Evolutionary conservation across 2,797 vertebrate genomes (phyloP).

Genomic region (Microctenopoma steveboyesi): DNA sequence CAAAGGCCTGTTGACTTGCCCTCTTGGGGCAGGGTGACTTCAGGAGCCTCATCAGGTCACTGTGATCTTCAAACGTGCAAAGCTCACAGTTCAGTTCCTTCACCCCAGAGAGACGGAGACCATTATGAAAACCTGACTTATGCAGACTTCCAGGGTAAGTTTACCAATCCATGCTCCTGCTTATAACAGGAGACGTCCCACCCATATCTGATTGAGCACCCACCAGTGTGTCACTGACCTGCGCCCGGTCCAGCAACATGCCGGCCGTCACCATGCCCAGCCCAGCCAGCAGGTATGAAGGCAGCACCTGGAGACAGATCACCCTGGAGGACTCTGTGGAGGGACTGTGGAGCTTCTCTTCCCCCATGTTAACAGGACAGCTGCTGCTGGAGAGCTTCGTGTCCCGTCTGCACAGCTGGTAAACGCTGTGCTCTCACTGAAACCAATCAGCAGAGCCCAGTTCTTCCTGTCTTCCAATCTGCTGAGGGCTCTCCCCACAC

Average conservation of each 20-base stretch:
- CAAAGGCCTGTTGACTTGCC: constrained; percentile 15
- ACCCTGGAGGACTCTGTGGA: constrained; percentile 78
- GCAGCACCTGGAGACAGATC: constrained; percentile 86
- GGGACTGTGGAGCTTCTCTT: constrained; percentile 70
- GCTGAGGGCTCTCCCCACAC: constrained; percentile 20
- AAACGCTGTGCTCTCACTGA: constrained; percentile 11
- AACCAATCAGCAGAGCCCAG: constrained; percentile 19
- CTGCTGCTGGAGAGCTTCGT: constrained; percentile 9
- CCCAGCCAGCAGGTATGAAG: constrained; percentile 87
- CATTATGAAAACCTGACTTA: no score
- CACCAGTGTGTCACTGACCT: constrained; percentile 80
- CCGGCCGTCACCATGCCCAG: constrained; percentile 90
- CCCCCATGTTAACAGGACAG: constrained; percentile 46
- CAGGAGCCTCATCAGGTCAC: constrained; percentile 28
- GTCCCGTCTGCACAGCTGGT: constrained; percentile 12
- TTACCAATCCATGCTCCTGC: not conserved
- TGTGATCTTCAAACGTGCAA: constrained; percentile 37
- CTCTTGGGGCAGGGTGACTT: constrained; percentile 14
- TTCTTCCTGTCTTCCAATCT: constrained; percentile 41
- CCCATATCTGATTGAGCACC: not conserved
- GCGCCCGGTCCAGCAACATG: constrained; percentile 87
- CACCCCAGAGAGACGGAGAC: not conserved
- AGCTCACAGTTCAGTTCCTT: constrained; percentile 23
- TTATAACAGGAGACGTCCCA: not conserved
- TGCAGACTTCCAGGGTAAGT: not conserved